Base-by-base conservation (phyloP, 2,888 invertebrate species). In the Coelopa pilipes region DNA sequence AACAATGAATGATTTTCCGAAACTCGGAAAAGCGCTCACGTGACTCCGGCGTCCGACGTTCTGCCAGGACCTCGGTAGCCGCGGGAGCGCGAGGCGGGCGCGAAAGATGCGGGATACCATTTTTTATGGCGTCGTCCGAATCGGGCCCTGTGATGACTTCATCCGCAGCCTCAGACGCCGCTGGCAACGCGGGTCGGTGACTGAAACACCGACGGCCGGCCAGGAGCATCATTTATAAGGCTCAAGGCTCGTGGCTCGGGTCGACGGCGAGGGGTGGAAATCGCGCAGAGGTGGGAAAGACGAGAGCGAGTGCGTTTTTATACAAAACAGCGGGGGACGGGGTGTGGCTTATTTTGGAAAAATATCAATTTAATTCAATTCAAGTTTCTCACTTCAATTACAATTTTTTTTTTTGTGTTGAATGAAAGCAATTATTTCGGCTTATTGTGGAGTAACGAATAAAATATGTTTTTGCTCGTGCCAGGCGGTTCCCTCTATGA, bases 211-310 rank as follows among this genome's bases (percentile, higher is more conserved):
- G 17, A 24, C 19, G 5, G 21, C 13, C 19, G 24, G 12, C 13
- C 19, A 57, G 13, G 53, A 15, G 34, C 34, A 68, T 82, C 81
- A 83, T 83, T 83, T 82, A 82, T 83, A 84, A 82, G 79, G 81
- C 78, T 83, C 82, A 82, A 81, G 78, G 81, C 81, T 82, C 80
- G 82, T 17, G 55, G 17, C 19, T 0, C 1, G 47, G 65, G 45
- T 12, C 17, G n/a, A 13, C 45, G 17, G 21, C n/a, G 12, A n/a
- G 34, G 34, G 2, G 34, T 34, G 34, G 34, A 34, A 34, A 34
- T 7, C 34, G 2, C 34, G 34, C 34, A n/a, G 19, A 55, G 55
- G 55, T 55, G 55, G 55, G 13, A 55, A 55, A 19, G 53, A n/a
- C n/a, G n/a, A n/a, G n/a, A n/a, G n/a, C n/a, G n/a, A 34, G 34